Evolutionary conservation across 1,140 invertebrate species (phyloP), one percentile per base, ranked within the genome.

Genomic region (Papilio polytes): DNA sequence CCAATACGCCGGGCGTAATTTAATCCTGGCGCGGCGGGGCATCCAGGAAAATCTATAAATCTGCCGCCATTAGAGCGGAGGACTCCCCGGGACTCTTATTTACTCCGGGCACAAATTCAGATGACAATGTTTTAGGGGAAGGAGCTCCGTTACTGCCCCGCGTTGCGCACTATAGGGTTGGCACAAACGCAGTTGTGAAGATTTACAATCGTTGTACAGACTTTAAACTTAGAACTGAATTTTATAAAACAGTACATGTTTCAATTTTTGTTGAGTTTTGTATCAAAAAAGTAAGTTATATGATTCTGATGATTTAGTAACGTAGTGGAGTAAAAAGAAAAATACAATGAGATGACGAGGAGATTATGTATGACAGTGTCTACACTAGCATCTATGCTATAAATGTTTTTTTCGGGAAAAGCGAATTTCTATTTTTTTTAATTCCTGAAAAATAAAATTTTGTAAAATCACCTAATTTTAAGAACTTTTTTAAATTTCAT

Each of bases 71-170:
- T 94, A 94, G 88, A 90, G 85, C 85, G 84, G 81, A 86, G 87
- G 87, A 90, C 91, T 93, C 91, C 91, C 92, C 92, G 86, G 90
- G 91, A 94, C 90, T 94, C 93, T 94, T 94, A 94, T 94, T 94
- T 94, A 94, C 93, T 94, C 89, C 92, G 92, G 87, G 92, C 93
- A 93, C 92, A 91, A 94, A 94, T 94, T 94, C 92, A 94, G 93
- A 94, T 94, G 93, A 94, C 93, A 94, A 94, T 94, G 93, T 94
- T 94, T 94, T 94, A 94, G 93, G 93, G 92, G 92, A 94, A 94
- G 91, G 90, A 90, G 89, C 89, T 89, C 91, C 90, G 88, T 91
- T 90, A 94, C 90, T 92, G 89, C 90, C 92, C 90, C 85, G 83
- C 85, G 85, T 84, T 85, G 76, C 59, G 82, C 31, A 36, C 74